phyloP scores from a whole-genome alignment of 2,113 vertebrate genomes.

The Phainopepla nitens region DNA sequence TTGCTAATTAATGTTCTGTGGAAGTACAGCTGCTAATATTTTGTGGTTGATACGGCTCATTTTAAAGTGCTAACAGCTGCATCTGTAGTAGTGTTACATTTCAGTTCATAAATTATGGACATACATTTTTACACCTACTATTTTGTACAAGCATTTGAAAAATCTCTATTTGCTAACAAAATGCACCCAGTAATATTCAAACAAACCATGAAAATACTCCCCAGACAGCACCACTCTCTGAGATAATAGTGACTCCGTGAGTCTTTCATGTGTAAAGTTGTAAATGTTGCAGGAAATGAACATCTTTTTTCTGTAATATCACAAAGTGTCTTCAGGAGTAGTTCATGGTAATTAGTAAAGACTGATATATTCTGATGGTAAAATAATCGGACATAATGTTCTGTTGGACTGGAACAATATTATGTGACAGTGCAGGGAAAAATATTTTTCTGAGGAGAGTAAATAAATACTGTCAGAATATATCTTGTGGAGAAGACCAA shows the following conservation, averaged over 20 bases:
- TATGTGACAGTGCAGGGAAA: neutral
- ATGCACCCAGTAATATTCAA: neutral
- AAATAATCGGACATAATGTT: neutral
- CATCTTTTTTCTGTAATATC: neutral
- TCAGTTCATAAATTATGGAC: conserved; percentile 29
- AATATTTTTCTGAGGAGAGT: neutral
- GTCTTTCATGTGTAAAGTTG: neutral
- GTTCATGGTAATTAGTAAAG: neutral
- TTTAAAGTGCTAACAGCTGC: conserved; percentile 60
- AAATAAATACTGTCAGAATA: neutral
- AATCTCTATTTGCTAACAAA: neutral
- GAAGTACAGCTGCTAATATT: conserved; percentile 64
- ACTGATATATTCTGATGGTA: neutral
- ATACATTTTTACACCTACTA: neutral
- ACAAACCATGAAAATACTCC: neutral
- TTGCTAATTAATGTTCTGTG: conserved; percentile 65
- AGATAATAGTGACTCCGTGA: neutral
- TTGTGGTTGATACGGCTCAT: conserved; percentile 51
- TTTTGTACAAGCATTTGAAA: conserved; percentile 1
- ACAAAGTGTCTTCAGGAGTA: neutral
- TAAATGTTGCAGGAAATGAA: neutral
- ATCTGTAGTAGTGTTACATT: conserved; percentile 50
- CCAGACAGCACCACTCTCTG: rapidly evolving
- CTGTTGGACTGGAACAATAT: neutral
- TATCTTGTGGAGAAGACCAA: neutral